phyloP scores from a whole-genome alignment of 1,140 invertebrate species.

The Euwallacea fornicatus region DNA sequence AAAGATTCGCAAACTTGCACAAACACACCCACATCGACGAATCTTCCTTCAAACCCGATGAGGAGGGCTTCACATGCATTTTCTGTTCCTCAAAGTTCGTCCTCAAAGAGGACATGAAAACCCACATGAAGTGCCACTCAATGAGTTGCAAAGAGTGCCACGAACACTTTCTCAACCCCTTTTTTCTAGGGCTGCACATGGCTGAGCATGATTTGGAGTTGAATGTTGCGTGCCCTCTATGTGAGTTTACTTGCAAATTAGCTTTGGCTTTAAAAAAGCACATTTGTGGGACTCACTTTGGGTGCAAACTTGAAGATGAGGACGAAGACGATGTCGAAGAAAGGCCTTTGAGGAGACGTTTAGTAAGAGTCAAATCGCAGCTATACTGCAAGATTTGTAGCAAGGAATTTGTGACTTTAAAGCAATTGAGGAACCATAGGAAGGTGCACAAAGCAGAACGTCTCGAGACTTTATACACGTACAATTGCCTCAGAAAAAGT shows the following conservation, averaged over 20 bases:
- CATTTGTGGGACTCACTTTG: constrained; percentile 23
- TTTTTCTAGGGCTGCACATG: constrained; percentile 33
- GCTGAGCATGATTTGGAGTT: constrained; percentile 19
- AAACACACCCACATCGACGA: constrained; percentile 26
- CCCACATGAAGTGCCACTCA: constrained; percentile 12
- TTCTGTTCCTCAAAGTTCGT: constrained; percentile 17
- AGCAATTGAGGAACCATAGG: constrained; percentile 26
- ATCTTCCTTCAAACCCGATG: constrained; percentile 10
- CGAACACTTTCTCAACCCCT: constrained; percentile 18
- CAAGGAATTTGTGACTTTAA: constrained; percentile 12
- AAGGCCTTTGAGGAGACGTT: constrained; percentile 18
- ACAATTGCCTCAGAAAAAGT: constrained; percentile 17
- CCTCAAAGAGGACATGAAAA: constrained; percentile 8
- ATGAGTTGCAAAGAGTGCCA: constrained; percentile 19
- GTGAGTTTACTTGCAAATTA: constrained; percentile 22
- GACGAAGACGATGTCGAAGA: constrained; percentile 1
- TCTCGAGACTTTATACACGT: constrained; percentile 14
- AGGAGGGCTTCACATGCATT: constrained; percentile 15
- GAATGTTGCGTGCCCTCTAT: constrained; percentile 39
- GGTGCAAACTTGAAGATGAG: constrained; percentile 6
- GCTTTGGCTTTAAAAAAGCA: constrained; percentile 18
- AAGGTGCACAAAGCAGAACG: constrained; percentile 29
- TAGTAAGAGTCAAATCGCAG: constrained; percentile 10
- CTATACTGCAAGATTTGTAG: constrained; percentile 21
- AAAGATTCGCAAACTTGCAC: constrained; percentile 27